Conservation (phyloP, 2,113 vertebrate genomes). For the Pterocles orientalis region DNA sequence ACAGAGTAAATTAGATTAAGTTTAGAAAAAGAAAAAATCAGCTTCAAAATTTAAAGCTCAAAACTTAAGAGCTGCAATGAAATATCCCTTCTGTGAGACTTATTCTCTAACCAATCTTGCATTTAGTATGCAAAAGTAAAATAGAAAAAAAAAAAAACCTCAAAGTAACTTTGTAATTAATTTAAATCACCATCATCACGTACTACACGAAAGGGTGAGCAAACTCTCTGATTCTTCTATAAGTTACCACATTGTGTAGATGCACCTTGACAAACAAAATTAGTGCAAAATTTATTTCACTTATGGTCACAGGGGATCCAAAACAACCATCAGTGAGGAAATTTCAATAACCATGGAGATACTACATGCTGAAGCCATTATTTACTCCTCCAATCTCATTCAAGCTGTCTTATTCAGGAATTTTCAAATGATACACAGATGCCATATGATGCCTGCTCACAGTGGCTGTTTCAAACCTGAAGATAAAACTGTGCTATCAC, state of each 20-base stretch:
- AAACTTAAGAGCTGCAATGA: background rate
- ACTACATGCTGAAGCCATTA: background rate
- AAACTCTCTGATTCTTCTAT: background rate
- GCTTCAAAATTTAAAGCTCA: background rate
- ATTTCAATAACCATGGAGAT: background rate
- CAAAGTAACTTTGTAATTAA: background rate
- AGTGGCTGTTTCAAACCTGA: background rate
- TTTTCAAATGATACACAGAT: background rate
- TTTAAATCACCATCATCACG: background rate
- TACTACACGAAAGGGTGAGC: background rate
- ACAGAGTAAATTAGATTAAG: background rate
- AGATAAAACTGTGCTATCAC: background rate
- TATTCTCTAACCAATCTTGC: background rate
- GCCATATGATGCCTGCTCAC: background rate
- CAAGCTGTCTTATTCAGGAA: background rate
- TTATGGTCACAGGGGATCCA: background rate
- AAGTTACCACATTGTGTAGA: background rate
- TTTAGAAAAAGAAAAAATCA: background rate
- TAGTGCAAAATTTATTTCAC: background rate
- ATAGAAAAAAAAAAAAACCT: background rate
- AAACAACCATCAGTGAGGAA: background rate
- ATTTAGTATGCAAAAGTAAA: background rate
- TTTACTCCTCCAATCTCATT: background rate
- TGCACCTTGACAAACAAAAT: background rate
- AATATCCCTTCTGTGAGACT: background rate